Evolutionary conservation across 2,888 invertebrate species (phyloP).

Genomic region (Eilema griseolum): DNA sequence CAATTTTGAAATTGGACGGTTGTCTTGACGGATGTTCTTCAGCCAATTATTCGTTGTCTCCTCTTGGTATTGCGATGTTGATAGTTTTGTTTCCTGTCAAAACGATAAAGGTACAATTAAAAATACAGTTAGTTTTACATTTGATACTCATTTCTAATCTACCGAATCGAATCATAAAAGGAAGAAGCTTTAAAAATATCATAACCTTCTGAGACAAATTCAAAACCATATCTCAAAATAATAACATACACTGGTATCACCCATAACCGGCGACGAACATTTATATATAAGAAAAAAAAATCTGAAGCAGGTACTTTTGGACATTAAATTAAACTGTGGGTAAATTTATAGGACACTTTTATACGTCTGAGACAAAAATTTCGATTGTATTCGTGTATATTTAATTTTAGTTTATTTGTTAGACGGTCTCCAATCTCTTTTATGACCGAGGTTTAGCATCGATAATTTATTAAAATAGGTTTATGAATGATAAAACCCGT

Average conservation of each 20-base stretch:
- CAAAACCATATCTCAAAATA: constrained; percentile 84
- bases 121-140: constrained; percentile 30
- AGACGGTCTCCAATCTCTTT: constrained; percentile 82
- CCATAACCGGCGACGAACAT: constrained; percentile 82
- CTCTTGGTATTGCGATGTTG: constrained; percentile 29
- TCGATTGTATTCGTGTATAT: constrained; percentile 86
- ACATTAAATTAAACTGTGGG: constrained; percentile 87
- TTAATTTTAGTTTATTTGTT: constrained; percentile 87
- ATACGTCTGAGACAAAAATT: constrained; percentile 87
- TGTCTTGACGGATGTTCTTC: constrained; percentile 30
- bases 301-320: constrained; percentile 84
- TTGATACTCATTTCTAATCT: constrained; percentile 29
- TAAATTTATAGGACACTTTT: constrained; percentile 87
- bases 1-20: constrained; percentile 16
- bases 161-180: constrained; percentile 38
- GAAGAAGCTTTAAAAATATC: constrained; percentile 52
- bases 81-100: constrained; percentile 51
- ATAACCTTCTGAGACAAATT: constrained; percentile 73
- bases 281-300: constrained; percentile 83
- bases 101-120: constrained; percentile 43
- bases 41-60: constrained; percentile 28
- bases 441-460: constrained; percentile 81
- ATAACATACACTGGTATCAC: constrained; percentile 79
- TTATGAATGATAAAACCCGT: constrained; percentile 83
- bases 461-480: constrained; percentile 84